A percentile compares a stretch with the other conserved stretches of the same genome.
These are phyloP conservation scores for Cottoperca gobio DNA, from an alignment of 2,797 vertebrate genomes.

Conservation along the genomic window DNA sequence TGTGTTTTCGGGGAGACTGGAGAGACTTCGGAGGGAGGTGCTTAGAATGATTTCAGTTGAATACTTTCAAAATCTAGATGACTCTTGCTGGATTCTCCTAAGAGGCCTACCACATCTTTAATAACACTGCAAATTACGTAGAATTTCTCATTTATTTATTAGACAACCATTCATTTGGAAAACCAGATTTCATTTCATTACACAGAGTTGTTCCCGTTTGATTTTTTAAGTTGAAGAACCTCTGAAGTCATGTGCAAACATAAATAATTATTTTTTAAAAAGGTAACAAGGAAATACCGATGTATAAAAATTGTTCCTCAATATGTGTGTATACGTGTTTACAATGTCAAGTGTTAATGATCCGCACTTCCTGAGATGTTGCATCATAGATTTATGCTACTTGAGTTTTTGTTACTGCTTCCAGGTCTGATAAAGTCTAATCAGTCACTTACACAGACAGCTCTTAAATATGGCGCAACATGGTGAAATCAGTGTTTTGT, in stretches of 20 bases:
- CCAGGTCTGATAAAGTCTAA: slow-evolving; percentile 25
- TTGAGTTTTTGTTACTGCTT: slow-evolving; percentile 35
- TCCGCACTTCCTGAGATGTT: slow-evolving; percentile 21
- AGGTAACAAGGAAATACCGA: not conserved
- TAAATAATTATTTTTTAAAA: not conserved
- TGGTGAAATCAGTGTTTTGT: slow-evolving; percentile 49
- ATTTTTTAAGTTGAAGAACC: not conserved
- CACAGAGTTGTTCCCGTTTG: not conserved
- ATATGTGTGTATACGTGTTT: no score
- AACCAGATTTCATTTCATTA: not conserved
- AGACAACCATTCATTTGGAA: not conserved
- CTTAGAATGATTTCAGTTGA: no score
- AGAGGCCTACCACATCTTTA: no score
- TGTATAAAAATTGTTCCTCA: slow-evolving; percentile 2
- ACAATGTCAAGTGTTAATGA: not conserved
- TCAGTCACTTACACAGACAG: slow-evolving; percentile 8
- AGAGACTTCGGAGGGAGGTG: no score
- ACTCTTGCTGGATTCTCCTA: no score
- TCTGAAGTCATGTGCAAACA: not conserved
- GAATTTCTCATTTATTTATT: not conserved
- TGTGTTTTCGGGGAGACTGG: no score
- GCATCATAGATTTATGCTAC: slow-evolving; percentile 28
- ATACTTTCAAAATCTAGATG: no score
- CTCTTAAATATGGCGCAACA: slow-evolving; percentile 33
- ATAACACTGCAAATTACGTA: not conserved